Evolutionary conservation across 2,797 vertebrate species (phyloP).

Genomic region (Eulemur rubriventer): DNA sequence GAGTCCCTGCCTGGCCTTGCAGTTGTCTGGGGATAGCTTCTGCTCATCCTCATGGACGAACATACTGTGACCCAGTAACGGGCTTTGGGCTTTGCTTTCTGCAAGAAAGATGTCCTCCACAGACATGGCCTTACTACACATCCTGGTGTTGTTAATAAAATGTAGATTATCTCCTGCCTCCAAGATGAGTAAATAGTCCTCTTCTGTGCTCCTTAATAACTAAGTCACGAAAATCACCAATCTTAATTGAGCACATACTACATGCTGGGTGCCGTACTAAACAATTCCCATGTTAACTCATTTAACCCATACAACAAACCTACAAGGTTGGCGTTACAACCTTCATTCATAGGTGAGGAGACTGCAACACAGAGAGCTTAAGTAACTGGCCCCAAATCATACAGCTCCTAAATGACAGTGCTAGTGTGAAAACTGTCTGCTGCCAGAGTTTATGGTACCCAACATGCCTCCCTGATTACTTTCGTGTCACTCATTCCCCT

Average conservation of each 20-base stretch:
- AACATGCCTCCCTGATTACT: not conserved
- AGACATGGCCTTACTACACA: not conserved
- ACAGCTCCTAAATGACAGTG: not conserved
- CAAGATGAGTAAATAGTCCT: not conserved
- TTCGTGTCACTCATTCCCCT: not conserved
- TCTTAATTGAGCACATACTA: not conserved
- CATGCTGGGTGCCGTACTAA: not conserved
- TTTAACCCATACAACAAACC: not conserved
- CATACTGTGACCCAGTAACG: not conserved
- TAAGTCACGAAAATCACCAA: not conserved
- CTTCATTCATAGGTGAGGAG: not conserved
- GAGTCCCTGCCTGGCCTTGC: accelerated
- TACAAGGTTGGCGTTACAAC: not conserved
- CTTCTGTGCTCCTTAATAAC: not conserved
- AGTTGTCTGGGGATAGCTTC: not conserved
- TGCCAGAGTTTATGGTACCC: no score
- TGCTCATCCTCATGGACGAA: not conserved
- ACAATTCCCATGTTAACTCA: not conserved
- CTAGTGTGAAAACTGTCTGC: not conserved
- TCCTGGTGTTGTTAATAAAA: not conserved
- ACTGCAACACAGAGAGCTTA: not conserved
- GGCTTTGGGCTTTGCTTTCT: not conserved
- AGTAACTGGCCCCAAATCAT: not conserved
- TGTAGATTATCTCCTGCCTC: not conserved
- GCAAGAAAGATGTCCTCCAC: not conserved